Base-by-base conservation (phyloP, 2,797 vertebrate genomes). In the Poecilia picta region DNA sequence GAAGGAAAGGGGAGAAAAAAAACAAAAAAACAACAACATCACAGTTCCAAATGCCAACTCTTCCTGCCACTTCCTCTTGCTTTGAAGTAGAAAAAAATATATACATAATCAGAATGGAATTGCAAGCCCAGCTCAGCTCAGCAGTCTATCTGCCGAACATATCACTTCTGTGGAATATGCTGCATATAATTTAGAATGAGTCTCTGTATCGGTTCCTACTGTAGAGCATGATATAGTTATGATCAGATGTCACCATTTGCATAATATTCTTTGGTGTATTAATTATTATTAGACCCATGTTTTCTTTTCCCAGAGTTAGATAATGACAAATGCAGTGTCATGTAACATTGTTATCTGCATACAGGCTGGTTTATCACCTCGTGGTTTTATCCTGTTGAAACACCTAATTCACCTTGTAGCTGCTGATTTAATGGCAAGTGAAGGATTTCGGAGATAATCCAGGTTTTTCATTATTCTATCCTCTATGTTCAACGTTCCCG, bases 101-200 rank as follows among this genome's bases (percentile, higher is more conserved):
- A 81, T 72, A 78, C 11, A 74, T 73, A 1, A 82, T 81, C 78
- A 83, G 55, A 85, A 83, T 53, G n/a, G 36, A 85, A 82, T 8
- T 79, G 82, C 82, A 83, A 77, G 79, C 88, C 80, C 72, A 73
- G 55, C 55, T 0, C 77, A 83, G 89, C 88, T 0, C 77, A 83
- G 89, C 88, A 84, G 77, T 90, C 89, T 87, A 70, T 79, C 36
- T 76, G 55, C 28, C 49, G 81, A 64, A 79, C 76, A 80, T 62
- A 76, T 49, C 51, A 73, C 36, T 77, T 75, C 72, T 33, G 51
- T 73, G 80, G 68, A 81, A 81, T 83, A 62, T 6, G 25, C 23
- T 28, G 72, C 10, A 8, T 5, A 11, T 39, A 77, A 81, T 66
- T 39, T 53, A 70, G 36, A 74, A 47, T 62, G 23, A 28, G 59